Base-by-base conservation (phyloP, 2,113 vertebrate genomes). In the Chaetops frenatus region DNA sequence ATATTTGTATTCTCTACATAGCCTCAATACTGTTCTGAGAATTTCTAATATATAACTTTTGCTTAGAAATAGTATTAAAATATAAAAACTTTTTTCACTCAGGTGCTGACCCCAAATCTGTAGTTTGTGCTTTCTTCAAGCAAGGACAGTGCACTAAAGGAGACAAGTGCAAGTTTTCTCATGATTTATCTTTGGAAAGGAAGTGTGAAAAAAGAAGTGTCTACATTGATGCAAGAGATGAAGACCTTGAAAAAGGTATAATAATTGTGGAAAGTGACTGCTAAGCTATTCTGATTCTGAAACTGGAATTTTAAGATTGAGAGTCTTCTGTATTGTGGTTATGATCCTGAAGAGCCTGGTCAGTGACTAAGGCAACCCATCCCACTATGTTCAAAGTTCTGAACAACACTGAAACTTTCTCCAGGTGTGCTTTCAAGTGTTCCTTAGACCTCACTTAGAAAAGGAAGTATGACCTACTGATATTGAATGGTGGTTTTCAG, bases 101-200 rank as follows among this genome's bases (percentile, higher is more conserved):
- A 99, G 99, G 99, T 77, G 99, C 99, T 58, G 99, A 99, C 96
- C 99, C 99, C 19, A 99, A 99, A 94, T 99, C 99, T 1, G 99
- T 99, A 86, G 98, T 99, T 38, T 99, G 99, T 96, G 99, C 99
- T 18, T 99, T 99, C 98, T 99, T 98, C 91, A 99, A 99, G 97
- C 99, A 99, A 98, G 99, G 99, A 20, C 99, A 99, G 33, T 99
- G 99, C 89, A 99, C 99, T 42, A 99, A 99, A 96, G 99, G 99
- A 24, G 99, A 99, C 96, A 99, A 99, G 93, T 99, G 99, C 97
- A 99, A 99, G 96, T 99, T 99, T 97, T 99, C 99, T 97, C 99
- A 99, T 86, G 99, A 99, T 91, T 94, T 99, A 82, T 98, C 99
- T 13, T 97, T 99, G 98, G 99, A 99, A 97, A 98, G 99, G 84